Conservation (phyloP, 2,113 vertebrate species). For the Echinops telfairi region DNA sequence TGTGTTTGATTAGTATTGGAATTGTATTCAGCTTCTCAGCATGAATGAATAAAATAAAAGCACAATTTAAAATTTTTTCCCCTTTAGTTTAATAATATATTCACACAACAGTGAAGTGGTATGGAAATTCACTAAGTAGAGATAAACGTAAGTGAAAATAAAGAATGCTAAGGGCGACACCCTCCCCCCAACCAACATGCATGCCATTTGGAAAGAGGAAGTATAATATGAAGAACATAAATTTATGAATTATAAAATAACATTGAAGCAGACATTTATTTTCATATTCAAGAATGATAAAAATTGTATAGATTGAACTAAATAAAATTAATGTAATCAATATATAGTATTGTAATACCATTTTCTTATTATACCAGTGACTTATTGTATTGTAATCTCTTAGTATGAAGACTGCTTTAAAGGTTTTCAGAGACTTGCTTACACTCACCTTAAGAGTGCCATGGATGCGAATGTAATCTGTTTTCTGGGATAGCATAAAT, state of each 20-base stretch:
- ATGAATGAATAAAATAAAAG: neutral
- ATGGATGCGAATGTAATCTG: slow-evolving; percentile 25
- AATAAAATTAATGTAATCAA: slow-evolving; percentile 48
- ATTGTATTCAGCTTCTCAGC: neutral
- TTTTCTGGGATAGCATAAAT: slow-evolving; percentile 42
- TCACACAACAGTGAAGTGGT: slow-evolving; percentile 51
- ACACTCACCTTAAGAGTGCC: neutral
- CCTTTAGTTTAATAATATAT: slow-evolving; percentile 55
- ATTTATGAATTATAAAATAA: slow-evolving; percentile 58
- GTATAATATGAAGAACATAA: neutral
- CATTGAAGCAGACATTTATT: slow-evolving; percentile 51
- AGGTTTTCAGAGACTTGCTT: neutral
- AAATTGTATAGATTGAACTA: slow-evolving; percentile 47
- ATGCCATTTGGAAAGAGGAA: slow-evolving; percentile 15
- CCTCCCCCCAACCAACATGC: neutral
- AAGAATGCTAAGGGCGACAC: neutral
- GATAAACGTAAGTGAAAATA: slow-evolving; percentile 29
- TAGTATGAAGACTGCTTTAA: neutral
- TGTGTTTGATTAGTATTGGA: neutral
- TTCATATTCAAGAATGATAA: slow-evolving; percentile 54
- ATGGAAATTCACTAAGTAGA: slow-evolving; percentile 31
- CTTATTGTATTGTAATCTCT: slow-evolving; percentile 45
- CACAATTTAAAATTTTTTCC: slow-evolving; percentile 23
- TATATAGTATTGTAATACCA: neutral
- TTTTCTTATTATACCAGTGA: slow-evolving; percentile 8